These are phyloP conservation scores for Drosophila novamexicana DNA, from an alignment of 1,140 invertebrate species.

Conservation along the genomic window DNA sequence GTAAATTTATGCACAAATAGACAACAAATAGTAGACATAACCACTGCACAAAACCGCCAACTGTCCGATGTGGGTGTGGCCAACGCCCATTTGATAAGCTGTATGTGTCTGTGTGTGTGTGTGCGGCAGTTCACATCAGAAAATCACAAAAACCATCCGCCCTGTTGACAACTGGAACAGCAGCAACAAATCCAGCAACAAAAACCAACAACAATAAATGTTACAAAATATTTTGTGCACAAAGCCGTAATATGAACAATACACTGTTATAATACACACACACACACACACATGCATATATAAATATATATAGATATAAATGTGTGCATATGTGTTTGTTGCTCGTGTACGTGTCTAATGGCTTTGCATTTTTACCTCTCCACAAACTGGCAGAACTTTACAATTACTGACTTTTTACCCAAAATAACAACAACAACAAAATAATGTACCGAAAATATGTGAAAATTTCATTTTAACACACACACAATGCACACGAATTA, in stretches of 20 bases:
- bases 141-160: slow-evolving; percentile 67
- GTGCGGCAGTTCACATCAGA: slow-evolving; percentile 69
- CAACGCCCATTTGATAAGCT: slow-evolving; percentile 31
- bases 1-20: slow-evolving; percentile 75
- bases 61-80: slow-evolving; percentile 4
- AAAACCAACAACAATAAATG: slow-evolving; percentile 56
- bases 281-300: not conserved
- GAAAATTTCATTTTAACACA: slow-evolving; percentile 25
- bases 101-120: not conserved
- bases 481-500: slow-evolving; percentile 11
- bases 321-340: slow-evolving; percentile 1
- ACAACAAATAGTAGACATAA: slow-evolving; percentile 43
- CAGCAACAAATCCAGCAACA: slow-evolving; percentile 4
- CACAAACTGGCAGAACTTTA: slow-evolving; percentile 33
- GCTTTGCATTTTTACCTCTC: slow-evolving; percentile 36
- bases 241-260: slow-evolving; percentile 63
- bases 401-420: slow-evolving; percentile 44
- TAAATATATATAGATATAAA: not conserved
- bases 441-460: slow-evolving; percentile 20
- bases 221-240: slow-evolving; percentile 69
- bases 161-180: slow-evolving; percentile 20
- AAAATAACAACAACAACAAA: slow-evolving; percentile 10
- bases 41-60: not conserved
- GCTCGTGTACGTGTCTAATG: slow-evolving; percentile 12
- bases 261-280: slow-evolving; percentile 25